phyloP scores from a whole-genome alignment of 1,140 invertebrate species.

The Gryon sp. region DNA sequence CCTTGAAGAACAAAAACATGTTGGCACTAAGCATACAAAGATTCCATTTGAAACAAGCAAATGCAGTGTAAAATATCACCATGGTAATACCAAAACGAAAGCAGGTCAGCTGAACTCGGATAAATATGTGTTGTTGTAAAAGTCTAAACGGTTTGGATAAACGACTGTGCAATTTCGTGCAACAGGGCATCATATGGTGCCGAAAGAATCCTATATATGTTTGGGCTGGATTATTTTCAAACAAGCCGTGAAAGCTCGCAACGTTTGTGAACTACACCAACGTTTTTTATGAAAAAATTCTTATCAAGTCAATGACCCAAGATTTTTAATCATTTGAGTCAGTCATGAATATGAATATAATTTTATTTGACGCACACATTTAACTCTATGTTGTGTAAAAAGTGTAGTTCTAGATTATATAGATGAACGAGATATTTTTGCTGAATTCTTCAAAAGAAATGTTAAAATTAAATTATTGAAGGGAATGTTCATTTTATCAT shows the following conservation, averaged over 20 bases:
- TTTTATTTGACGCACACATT: conserved; percentile 5
- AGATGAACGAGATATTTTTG: too few species aligned
- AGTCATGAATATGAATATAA: conserved; percentile 16
- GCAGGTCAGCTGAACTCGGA: conserved; percentile 53
- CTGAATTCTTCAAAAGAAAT: too few species aligned
- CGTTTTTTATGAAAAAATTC: conserved; percentile 44
- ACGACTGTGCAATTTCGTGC: conserved; percentile 52
- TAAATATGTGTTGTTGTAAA: conserved; percentile 52
- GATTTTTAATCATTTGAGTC: conserved; percentile 32
- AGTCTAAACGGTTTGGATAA: conserved; percentile 50
- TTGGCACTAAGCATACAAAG: too few species aligned
- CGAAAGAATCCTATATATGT: conserved; percentile 29
- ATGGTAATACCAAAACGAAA: conserved; percentile 43
- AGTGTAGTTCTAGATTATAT: too few species aligned
- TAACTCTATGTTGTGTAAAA: too few species aligned
- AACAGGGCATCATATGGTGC: conserved; percentile 36
- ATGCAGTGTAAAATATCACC: conserved; percentile 40
- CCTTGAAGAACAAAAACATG: too few species aligned
- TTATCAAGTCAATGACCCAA: conserved; percentile 26
- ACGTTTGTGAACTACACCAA: neutral
- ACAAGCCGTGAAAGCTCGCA: conserved; percentile 5
- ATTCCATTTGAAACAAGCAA: conserved; percentile 32
- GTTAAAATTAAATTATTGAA: too few species aligned
- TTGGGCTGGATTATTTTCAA: conserved; percentile 27
- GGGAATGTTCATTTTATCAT: too few species aligned